Percentiles rank a stretch among this genome's conserved stretches.
phyloP scores from a whole-genome alignment of 2,797 vertebrate genomes.

The Setipinna tenuifilis region DNA sequence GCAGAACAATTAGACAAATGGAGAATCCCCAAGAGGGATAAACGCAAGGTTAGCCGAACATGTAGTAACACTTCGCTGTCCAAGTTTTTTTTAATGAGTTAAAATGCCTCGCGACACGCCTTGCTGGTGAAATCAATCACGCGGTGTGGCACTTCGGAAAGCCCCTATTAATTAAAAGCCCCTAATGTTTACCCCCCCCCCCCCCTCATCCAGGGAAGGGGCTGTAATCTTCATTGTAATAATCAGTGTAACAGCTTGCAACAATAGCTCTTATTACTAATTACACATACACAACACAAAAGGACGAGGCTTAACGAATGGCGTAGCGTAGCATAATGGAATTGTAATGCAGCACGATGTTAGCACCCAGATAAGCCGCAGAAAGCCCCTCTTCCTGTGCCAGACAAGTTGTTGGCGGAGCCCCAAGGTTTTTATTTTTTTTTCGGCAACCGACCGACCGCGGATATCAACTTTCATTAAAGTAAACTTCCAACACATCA shows the following conservation, averaged over 20 bases:
- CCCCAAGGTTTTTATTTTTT: neutral
- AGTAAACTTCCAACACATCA: neutral
- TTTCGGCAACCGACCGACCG: neutral
- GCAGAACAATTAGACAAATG: neutral
- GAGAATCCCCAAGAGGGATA: neutral
- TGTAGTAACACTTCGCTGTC: neutral
- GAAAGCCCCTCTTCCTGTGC: neutral
- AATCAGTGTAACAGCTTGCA: slow-evolving; percentile 15
- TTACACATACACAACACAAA: neutral
- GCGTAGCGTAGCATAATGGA: neutral
- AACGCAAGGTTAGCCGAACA: neutral
- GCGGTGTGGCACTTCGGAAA: neutral
- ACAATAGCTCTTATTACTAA: slow-evolving; percentile 22
- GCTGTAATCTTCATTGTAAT: neutral
- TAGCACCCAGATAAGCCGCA: neutral
- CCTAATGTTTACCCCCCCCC: neutral
- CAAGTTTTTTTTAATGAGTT: neutral
- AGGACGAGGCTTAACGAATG: slow-evolving; percentile 1
- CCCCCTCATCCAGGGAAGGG: too few species aligned
- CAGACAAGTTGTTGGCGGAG: neutral
- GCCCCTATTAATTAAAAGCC: slow-evolving; percentile 4
- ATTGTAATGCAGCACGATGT: neutral
- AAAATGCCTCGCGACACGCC: neutral
- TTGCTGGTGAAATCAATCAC: slow-evolving; percentile 11
- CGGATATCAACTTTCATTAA: slow-evolving; percentile 19